Conservation (phyloP, 2,113 vertebrate genomes). For the Aldabrachelys gigantea region DNA sequence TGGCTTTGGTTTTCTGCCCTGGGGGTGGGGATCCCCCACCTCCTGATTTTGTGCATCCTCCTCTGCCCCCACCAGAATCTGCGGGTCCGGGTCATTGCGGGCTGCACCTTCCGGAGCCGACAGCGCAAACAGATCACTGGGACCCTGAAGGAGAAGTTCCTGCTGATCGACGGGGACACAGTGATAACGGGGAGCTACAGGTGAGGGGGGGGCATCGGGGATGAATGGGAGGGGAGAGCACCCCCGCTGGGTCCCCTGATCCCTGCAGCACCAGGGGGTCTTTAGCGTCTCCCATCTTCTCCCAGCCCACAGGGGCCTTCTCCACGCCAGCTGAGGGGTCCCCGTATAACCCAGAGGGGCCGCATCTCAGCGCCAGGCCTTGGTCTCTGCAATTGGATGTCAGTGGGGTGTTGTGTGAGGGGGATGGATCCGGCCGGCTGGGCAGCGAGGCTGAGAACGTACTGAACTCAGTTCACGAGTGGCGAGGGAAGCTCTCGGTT, state of each 20-base stretch:
- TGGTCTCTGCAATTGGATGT: not conserved
- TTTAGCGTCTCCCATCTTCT: not conserved
- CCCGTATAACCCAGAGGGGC: not conserved
- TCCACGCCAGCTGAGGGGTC: not conserved
- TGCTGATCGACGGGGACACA: constrained; percentile 84
- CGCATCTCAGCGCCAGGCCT: not conserved
- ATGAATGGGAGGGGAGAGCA: not conserved
- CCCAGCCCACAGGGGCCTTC: not conserved
- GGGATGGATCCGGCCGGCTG: not conserved
- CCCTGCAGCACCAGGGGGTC: accelerated
- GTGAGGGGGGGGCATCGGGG: constrained; percentile 33
- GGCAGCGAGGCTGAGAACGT: not conserved
- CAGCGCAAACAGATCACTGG: constrained; percentile 82
- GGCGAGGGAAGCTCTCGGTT: not conserved
- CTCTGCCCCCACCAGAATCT: constrained; percentile 80
- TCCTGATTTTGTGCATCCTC: not conserved
- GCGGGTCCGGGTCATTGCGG: constrained; percentile 78
- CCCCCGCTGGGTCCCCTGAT: not conserved
- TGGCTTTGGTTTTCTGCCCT: too few species aligned
- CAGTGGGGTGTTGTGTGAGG: not conserved
- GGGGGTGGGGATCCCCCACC: not conserved
- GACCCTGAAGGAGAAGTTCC: constrained; percentile 84
- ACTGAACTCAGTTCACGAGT: not conserved
- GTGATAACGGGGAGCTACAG: constrained; percentile 90
- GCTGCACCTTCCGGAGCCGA: constrained; percentile 84